Evolutionary conservation across 2,797 vertebrate species (phyloP).

Genomic region (Ptychadena robeensis): DNA sequence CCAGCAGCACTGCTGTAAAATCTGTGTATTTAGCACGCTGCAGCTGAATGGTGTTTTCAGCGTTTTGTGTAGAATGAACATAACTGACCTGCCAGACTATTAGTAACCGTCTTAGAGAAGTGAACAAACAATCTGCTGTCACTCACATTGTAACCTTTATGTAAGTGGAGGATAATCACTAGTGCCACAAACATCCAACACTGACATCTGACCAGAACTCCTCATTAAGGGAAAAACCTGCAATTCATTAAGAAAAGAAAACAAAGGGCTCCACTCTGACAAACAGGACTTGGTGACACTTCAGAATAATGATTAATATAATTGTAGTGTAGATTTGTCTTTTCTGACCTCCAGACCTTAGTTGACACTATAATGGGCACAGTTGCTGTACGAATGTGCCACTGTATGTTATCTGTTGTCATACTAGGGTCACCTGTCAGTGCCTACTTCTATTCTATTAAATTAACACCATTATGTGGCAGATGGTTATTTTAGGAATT

Average conservation of each 20-base stretch:
- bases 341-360: background rate
- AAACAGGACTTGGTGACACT: background rate
- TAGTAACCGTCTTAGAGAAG: too few species aligned
- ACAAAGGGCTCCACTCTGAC: background rate
- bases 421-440: background rate
- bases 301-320: background rate
- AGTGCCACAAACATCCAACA: background rate
- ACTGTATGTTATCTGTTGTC: background rate
- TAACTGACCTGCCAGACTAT: background rate
- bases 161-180: background rate
- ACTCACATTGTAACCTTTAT: background rate
- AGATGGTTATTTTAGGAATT: background rate
- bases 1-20: background rate
- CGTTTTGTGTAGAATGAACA: background rate
- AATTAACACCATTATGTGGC: background rate
- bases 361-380: background rate
- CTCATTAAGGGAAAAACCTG: background rate
- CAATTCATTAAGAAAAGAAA: background rate
- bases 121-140: too few species aligned
- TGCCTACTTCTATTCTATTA: background rate
- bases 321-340: background rate
- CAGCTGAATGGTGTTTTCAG: background rate
- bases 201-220: background rate
- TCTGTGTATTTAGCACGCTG: background rate
- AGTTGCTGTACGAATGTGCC: too few species aligned